phyloP scores from a whole-genome alignment of 2,113 vertebrate genomes.

The Aegithalos caudatus region DNA sequence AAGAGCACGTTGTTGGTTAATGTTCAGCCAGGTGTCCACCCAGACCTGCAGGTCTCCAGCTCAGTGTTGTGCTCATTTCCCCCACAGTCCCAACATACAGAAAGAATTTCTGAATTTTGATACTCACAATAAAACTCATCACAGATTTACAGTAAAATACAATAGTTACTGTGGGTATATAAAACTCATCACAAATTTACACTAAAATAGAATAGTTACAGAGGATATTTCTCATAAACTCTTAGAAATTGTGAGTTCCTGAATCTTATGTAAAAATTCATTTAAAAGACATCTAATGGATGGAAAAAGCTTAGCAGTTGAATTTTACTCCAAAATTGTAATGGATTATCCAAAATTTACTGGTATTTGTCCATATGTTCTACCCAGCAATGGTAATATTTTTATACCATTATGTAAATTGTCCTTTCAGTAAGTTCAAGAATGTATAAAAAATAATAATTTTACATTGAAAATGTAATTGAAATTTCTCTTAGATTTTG shows the following conservation, averaged over 20 bases:
- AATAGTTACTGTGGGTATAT: background rate
- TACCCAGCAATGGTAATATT: background rate
- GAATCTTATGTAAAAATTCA: background rate
- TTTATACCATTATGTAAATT: background rate
- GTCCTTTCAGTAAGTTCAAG: background rate
- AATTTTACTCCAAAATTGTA: background rate
- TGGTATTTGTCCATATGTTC: background rate
- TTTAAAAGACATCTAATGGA: background rate
- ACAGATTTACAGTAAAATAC: background rate
- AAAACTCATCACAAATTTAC: background rate
- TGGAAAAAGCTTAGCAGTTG: background rate
- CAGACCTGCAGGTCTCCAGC: background rate
- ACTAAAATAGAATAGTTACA: background rate
- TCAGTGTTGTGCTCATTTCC: rapidly evolving
- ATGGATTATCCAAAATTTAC: background rate
- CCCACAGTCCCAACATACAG: rapidly evolving
- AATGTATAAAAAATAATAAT: background rate
- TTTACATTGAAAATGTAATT: background rate
- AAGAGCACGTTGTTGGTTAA: background rate
- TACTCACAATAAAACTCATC: background rate
- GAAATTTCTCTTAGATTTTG: background rate
- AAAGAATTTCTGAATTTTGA: background rate
- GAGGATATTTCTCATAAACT: background rate
- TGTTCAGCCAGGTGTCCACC: background rate
- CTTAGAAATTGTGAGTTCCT: background rate